A percentile compares a stretch with the other conserved stretches of the same genome.
phyloP scores from a whole-genome alignment of 2,888 invertebrate genomes.

The Nasonovia ribisnigri region DNA sequence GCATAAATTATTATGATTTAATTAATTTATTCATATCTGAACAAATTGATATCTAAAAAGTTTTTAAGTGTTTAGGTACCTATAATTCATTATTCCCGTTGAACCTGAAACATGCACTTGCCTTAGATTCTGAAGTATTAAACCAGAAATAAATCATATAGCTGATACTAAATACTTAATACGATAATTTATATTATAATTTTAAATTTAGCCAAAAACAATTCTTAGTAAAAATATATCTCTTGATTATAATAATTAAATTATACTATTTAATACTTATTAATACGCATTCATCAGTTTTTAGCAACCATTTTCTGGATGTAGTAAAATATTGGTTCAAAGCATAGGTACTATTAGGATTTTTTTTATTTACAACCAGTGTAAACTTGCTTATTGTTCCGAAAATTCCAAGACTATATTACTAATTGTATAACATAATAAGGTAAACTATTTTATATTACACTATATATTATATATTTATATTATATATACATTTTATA shows the following conservation, averaged over 20 bases:
- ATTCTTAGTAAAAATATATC: not conserved
- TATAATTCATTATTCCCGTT: not conserved
- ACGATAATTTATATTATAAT: not conserved
- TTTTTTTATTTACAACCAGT: not conserved
- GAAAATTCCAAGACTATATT: not conserved
- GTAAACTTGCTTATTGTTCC: not conserved
- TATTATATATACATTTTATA: too few species aligned
- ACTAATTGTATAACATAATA: not conserved
- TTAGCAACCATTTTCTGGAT: not conserved
- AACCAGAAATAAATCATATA: not conserved
- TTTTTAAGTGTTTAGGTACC: not conserved
- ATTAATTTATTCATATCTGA: not conserved
- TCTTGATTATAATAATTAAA: not conserved
- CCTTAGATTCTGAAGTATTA: not conserved
- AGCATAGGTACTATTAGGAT: not conserved
- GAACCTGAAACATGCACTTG: not conserved
- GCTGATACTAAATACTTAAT: not conserved
- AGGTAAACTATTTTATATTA: too few species aligned
- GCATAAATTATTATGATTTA: not conserved
- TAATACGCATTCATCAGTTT: not conserved
- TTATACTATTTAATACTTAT: not conserved
- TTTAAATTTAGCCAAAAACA: not conserved
- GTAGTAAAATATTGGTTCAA: not conserved
- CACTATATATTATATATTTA: too few species aligned
- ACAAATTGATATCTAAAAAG: not conserved